Evolutionary conservation across 2,113 vertebrate genomes (phyloP).

Genomic region (Psittacula cyanocephala): DNA sequence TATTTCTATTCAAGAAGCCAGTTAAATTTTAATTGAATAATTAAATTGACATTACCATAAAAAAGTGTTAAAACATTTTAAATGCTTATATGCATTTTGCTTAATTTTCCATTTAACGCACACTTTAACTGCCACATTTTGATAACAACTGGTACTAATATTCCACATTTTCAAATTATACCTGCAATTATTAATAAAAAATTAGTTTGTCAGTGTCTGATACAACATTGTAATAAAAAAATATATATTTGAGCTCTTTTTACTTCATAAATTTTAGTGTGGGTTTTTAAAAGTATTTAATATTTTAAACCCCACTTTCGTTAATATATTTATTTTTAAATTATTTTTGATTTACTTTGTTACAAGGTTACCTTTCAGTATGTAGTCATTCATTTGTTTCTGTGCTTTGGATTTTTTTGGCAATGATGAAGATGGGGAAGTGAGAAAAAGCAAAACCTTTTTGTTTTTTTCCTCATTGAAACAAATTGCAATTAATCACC

Average conservation of each 20-base stretch:
- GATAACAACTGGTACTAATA: not conserved
- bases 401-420: not conserved
- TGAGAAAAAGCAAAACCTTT: rapidly evolving
- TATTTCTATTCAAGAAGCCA: not conserved
- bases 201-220: not conserved
- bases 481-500: not conserved
- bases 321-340: not conserved
- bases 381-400: not conserved
- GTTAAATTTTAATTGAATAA: not conserved
- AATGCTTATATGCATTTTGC: not conserved
- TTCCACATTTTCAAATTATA: not conserved
- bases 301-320: not conserved
- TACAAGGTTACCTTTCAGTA: not conserved
- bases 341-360: not conserved
- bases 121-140: not conserved
- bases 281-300: not conserved
- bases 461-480: not conserved
- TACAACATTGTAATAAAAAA: not conserved
- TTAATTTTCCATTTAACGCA: not conserved
- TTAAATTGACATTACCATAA: not conserved
- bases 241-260: not conserved
- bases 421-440: not conserved
- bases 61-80: not conserved
- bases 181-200: not conserved
- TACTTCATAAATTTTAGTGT: not conserved